Conservation (phyloP, 2,113 vertebrate species). For the Phocoena phocoena region DNA sequence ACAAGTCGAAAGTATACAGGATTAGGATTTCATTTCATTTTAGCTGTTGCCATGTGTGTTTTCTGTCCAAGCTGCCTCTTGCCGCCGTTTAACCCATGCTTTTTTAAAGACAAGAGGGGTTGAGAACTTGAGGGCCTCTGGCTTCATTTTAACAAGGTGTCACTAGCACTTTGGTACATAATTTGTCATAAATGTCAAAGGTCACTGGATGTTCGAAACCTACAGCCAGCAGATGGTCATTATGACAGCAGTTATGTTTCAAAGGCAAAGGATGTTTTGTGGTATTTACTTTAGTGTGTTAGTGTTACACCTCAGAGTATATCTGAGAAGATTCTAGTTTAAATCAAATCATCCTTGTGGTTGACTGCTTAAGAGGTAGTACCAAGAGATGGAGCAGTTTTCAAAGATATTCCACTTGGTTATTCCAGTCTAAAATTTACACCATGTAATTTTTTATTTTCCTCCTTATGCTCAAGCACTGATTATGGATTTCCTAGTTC, state of each 20-base stretch:
- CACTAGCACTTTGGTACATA: conserved; percentile 89
- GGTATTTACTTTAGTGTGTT: conserved; percentile 81
- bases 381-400: neutral
- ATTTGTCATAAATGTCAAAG: conserved; percentile 94
- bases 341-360: conserved; percentile 72
- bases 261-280: conserved; percentile 79
- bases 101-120: conserved; percentile 87
- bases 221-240: conserved; percentile 90
- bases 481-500: neutral
- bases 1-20: conserved; percentile 85
- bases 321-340: conserved; percentile 74
- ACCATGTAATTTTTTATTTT: neutral
- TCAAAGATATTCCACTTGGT: neutral
- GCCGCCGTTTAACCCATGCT: conserved; percentile 86
- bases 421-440: neutral
- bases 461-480: neutral
- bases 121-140: conserved; percentile 80
- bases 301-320: conserved; percentile 77
- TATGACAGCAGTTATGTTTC: conserved; percentile 86
- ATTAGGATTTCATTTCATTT: conserved; percentile 90
- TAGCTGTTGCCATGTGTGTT: conserved; percentile 86
- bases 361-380: conserved; percentile 39
- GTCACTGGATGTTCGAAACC: conserved; percentile 87
- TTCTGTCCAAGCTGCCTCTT: conserved; percentile 88
- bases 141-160: conserved; percentile 92